Percentiles rank a stretch among this genome's conserved stretches.
Conservation (phyloP, 2,888 invertebrate genomes). For the Polyploca ridens region DNA sequence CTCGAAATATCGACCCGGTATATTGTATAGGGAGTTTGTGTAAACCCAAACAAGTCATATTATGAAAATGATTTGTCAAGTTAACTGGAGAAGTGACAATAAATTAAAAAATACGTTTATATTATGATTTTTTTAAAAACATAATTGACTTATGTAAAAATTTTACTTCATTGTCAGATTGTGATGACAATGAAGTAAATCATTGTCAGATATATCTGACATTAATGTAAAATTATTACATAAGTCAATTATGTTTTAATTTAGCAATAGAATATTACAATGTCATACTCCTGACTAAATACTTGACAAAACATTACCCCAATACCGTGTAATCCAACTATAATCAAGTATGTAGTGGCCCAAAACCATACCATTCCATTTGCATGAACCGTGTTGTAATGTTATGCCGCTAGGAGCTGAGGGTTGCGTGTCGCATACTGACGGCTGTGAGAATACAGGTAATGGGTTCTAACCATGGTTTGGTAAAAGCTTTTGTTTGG, state of each 20-base stretch:
- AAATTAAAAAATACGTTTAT: background rate
- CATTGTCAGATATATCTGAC: background rate
- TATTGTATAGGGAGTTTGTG: constrained; percentile 52
- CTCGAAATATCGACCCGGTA: background rate
- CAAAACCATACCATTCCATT: constrained; percentile 63
- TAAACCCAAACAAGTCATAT: constrained; percentile 42
- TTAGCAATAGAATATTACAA: background rate
- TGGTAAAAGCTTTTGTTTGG: constrained; percentile 1
- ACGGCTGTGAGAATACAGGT: constrained; percentile 97
- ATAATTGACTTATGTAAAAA: too few relatives aligned
- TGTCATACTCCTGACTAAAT: background rate
- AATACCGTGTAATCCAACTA: constrained; percentile 28
- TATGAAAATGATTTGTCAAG: constrained; percentile 50
- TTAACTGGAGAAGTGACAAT: background rate
- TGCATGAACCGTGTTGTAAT: constrained; percentile 87
- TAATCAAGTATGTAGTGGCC: constrained; percentile 26
- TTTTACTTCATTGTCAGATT: background rate
- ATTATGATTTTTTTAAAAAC: too few relatives aligned
- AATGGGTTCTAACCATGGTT: constrained; percentile 70
- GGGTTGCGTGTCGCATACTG: constrained; percentile 96
- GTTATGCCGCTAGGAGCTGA: constrained; percentile 91
- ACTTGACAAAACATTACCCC: constrained; percentile 53
- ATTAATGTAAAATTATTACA: background rate
- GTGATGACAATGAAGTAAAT: background rate
- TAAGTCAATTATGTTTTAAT: too few relatives aligned